phyloP scores from a whole-genome alignment of 1,140 invertebrate species.

The Geopemphigus sp. region DNA sequence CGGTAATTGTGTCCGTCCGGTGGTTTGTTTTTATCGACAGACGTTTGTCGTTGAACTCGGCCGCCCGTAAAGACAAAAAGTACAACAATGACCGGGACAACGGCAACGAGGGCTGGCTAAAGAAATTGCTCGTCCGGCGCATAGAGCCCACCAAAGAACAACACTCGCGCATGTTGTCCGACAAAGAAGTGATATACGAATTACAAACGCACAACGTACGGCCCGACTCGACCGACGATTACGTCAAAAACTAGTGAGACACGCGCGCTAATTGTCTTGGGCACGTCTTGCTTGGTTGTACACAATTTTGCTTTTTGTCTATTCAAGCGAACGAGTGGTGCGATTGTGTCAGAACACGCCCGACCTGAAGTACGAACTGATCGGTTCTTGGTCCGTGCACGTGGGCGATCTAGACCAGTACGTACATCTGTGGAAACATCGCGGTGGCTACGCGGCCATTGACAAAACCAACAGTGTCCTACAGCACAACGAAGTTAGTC shows the following conservation, averaged over 20 bases:
- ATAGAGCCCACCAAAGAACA: conserved; percentile 93
- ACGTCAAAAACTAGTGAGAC: conserved; percentile 43
- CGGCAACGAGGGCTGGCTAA: conserved; percentile 76
- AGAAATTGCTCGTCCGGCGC: conserved; percentile 81
- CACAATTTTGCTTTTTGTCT: background rate
- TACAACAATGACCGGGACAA: background rate
- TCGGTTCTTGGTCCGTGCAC: conserved; percentile 84
- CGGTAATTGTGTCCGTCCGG: background rate
- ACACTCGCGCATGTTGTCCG: conserved; percentile 89
- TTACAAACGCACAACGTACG: conserved; percentile 91
- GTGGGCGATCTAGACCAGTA: conserved; percentile 98
- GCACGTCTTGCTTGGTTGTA: too few relatives aligned
- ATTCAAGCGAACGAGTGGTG: conserved; percentile 75
- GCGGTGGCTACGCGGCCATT: conserved; percentile 85
- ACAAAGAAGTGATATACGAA: conserved; percentile 92
- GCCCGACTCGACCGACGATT: conserved; percentile 71
- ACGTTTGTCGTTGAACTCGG: background rate
- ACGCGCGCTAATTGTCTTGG: background rate
- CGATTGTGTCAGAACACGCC: conserved; percentile 72
- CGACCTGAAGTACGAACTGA: conserved; percentile 70
- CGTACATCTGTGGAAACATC: conserved; percentile 91
- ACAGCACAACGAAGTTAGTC: conserved; percentile 68
- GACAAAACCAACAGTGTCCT: conserved; percentile 75
- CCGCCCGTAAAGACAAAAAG: background rate
- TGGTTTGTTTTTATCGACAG: background rate